Base-by-base conservation (phyloP, 2,113 vertebrate genomes). In the Columba janthina region DNA sequence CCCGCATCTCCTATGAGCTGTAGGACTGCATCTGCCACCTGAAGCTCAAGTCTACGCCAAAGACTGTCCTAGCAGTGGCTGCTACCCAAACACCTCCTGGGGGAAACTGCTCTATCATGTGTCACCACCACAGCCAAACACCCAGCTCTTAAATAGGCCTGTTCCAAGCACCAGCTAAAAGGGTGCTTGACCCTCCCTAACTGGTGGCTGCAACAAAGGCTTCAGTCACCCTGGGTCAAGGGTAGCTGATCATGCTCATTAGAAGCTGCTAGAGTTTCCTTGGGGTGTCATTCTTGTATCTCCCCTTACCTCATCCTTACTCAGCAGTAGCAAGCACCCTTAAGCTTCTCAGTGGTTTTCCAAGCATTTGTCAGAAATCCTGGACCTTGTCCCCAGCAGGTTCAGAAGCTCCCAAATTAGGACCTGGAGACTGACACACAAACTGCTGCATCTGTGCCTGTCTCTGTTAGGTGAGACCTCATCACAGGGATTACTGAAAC, bases 61-160 rank as follows among this genome's bases (percentile, higher is more conserved):
- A 61, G 5, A 5, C 42, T 36, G 5, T 36, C 42, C 34, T 18
- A 57, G 9, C 25, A 75, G 9, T 3, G 6, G 21, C 48, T 70
- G 7, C 25, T 44, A 1, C n/a, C 21, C 9, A 28, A n/a, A 17
- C 62, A 70, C 6, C 28, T 25, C 17, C 51, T 6, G 0, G 44
- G 0, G 1, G 2, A 48, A 40, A 40, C 38, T 48, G 1, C 44
- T 34, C 11, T n/a, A 15, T 12, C 36, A n/a, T 1, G 0, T 4
- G 0, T 10, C 32, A 75, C 26, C 42, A 75, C 8, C 14, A 66
- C 17, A 31, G 2, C 20, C 3, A 42, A 5, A 6, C 15, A 58
- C 22, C 50, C 16, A 12, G 16, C n/a, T 54, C 38, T 60, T 58
- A 48, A 2, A 46, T 5, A 40, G 26, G 3, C 38, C 40, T 18